Conservation (phyloP, 2,113 vertebrate genomes). For the Pachypanchax playfairii region DNA sequence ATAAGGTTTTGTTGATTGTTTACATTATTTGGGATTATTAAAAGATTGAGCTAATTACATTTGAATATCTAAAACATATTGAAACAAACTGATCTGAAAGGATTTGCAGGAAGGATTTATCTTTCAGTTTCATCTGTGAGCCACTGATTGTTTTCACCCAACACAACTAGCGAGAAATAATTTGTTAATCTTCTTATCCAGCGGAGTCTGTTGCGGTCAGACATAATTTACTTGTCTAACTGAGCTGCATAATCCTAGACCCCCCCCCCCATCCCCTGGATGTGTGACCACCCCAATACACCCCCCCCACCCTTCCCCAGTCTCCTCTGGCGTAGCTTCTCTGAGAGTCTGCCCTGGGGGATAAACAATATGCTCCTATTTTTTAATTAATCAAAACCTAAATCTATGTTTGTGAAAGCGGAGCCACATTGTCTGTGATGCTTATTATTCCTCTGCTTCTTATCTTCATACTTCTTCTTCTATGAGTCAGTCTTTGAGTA, state of each 20-base stretch:
- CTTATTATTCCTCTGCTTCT: too few species aligned
- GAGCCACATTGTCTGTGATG: neutral
- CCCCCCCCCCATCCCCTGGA: constrained; percentile 40
- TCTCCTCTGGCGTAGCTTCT: constrained; percentile 72
- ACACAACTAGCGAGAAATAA: constrained; percentile 67
- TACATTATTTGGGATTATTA: too few species aligned
- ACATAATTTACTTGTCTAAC: constrained; percentile 79
- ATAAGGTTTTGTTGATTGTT: too few species aligned
- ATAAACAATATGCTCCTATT: constrained; percentile 77
- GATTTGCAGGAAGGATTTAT: constrained; percentile 58
- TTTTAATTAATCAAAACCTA: constrained; percentile 73
- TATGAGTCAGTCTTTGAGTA: too few species aligned
- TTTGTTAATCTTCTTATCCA: constrained; percentile 62
- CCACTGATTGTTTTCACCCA: constrained; percentile 71
- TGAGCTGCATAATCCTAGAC: constrained; percentile 82
- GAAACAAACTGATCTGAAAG: constrained; percentile 41
- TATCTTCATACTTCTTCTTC: too few species aligned
- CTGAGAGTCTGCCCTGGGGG: constrained; percentile 82
- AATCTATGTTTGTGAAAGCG: constrained; percentile 35
- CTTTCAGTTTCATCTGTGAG: constrained; percentile 64
- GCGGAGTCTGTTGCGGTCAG: constrained; percentile 71
- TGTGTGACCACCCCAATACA: constrained; percentile 45
- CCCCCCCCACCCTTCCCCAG: constrained; percentile 53
- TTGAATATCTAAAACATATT: constrained; percentile 52
- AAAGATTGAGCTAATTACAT: constrained; percentile 70